These are phyloP conservation scores for Temnothorax rugatulus DNA, from an alignment of 2,888 invertebrate species.

Conservation along the genomic window DNA sequence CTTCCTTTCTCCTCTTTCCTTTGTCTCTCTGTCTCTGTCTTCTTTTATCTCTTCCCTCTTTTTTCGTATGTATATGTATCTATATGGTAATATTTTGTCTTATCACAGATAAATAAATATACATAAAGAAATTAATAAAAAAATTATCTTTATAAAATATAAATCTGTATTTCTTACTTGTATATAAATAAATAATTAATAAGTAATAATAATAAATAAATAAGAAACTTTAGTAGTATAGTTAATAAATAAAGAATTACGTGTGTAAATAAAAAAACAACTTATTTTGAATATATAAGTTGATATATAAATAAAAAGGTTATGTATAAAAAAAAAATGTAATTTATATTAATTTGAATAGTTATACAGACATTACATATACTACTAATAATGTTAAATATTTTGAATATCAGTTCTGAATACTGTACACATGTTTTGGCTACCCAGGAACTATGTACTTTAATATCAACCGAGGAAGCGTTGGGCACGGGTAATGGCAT, in stretches of 20 bases:
- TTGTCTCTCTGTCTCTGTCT: no score
- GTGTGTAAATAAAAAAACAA: not conserved
- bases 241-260: not conserved
- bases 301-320: not conserved
- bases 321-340: not conserved
- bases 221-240: no score
- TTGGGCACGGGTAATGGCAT: constrained; percentile 78
- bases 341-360: not conserved
- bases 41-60: no score
- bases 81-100: no score
- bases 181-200: not conserved
- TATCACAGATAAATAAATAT: no score
- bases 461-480: constrained; percentile 39
- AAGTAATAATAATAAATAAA: not conserved
- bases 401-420: constrained; percentile 17
- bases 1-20: not conserved
- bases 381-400: not conserved
- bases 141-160: not conserved
- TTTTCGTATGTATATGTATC: no score
- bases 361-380: not conserved
- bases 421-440: not conserved
- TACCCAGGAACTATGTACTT: constrained; percentile 14
- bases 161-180: not conserved
- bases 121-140: no score
- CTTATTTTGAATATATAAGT: not conserved